phyloP scores from a whole-genome alignment of 2,113 vertebrate species.

The Strix aluco region DNA sequence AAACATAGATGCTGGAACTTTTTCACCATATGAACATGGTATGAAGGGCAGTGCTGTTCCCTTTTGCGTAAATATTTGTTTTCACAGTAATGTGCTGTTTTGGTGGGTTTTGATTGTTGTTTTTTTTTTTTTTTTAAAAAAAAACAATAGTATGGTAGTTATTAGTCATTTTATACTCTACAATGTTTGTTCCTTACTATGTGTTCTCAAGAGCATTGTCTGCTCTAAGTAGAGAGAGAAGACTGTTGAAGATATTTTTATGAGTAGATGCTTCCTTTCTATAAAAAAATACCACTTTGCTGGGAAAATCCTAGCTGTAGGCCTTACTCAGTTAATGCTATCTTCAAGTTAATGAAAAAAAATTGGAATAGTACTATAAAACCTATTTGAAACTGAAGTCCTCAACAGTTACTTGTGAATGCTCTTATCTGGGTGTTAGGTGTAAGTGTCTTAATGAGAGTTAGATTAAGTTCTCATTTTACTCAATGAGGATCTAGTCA shows the following conservation, averaged over 20 bases:
- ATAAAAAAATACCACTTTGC: not conserved
- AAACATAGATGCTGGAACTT: constrained; percentile 82
- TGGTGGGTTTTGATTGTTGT: not conserved
- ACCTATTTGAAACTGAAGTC: not conserved
- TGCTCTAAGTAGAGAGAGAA: not conserved
- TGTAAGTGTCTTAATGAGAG: not conserved
- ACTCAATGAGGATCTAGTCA: not conserved
- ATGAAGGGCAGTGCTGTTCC: not conserved
- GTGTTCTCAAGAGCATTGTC: not conserved
- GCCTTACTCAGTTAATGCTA: not conserved
- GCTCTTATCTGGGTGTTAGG: not conserved
- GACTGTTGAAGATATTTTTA: not conserved
- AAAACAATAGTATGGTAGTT: not conserved
- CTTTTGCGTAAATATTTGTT: not conserved
- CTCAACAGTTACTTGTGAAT: not conserved
- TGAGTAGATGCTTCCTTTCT: not conserved
- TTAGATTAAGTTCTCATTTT: not conserved
- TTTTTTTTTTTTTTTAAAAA: not conserved
- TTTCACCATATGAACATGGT: constrained; percentile 84
- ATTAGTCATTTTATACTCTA: not conserved
- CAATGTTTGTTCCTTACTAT: not conserved
- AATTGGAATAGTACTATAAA: not conserved
- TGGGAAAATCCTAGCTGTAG: not conserved
- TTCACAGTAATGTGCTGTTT: not conserved
- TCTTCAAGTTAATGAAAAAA: not conserved